Conservation (phyloP, 1,140 invertebrate genomes). For the Hermetia illucens region DNA sequence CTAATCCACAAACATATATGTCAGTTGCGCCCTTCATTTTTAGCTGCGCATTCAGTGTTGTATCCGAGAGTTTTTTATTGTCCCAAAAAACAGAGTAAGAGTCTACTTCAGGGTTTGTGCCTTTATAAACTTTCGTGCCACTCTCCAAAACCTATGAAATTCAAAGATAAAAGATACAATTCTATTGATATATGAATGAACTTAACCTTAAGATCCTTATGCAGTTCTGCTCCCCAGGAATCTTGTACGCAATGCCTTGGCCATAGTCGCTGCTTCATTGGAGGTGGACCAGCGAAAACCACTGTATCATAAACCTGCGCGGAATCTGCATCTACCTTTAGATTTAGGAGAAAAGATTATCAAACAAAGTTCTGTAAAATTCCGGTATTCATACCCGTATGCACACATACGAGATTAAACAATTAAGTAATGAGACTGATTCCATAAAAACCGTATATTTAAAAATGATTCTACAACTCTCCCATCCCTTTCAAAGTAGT, state of each 20-base stretch:
- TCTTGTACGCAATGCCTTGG: constrained; percentile 91
- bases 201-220: constrained; percentile 73
- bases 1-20: constrained; percentile 89
- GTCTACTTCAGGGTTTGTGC: constrained; percentile 87
- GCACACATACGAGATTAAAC: no score
- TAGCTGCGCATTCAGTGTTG: constrained; percentile 69
- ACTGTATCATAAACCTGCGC: constrained; percentile 82
- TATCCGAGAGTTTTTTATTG: constrained; percentile 82
- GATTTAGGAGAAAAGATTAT: not conserved
- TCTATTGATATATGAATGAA: not conserved
- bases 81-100: constrained; percentile 98
- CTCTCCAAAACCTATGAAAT: constrained; percentile 45
- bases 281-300: constrained; percentile 72
- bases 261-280: constrained; percentile 79
- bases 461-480: constrained; percentile 1
- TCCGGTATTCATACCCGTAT: no score
- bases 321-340: constrained; percentile 46
- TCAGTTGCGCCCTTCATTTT: constrained; percentile 70
- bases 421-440: no score
- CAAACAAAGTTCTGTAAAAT: constrained; percentile 4
- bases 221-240: constrained; percentile 85
- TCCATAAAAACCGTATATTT: not conserved
- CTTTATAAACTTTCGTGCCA: constrained; percentile 80
- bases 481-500: no score
- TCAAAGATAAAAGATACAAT: constrained; percentile 3